These are phyloP conservation scores for Andrena praecox DNA, from an alignment of 2,888 invertebrate genomes.

Conservation along the genomic window DNA sequence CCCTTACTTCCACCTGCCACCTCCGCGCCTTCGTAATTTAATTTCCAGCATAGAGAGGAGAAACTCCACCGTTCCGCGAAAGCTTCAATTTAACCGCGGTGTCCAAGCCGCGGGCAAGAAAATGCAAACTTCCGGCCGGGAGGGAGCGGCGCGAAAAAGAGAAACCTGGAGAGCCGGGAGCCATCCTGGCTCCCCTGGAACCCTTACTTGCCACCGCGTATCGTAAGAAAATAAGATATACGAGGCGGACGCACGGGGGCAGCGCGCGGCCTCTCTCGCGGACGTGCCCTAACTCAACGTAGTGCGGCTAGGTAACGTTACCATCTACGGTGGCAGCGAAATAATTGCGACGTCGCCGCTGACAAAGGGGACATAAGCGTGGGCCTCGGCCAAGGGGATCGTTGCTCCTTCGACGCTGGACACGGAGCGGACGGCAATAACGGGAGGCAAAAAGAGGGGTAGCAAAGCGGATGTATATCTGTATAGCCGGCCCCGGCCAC, in stretches of 20 bases:
- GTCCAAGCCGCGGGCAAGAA: background rate
- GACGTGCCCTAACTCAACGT: constrained; percentile 37
- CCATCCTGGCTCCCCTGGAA: constrained; percentile 26
- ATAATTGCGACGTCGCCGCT: constrained; percentile 68
- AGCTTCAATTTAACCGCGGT: constrained; percentile 27
- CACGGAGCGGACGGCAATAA: constrained; percentile 16
- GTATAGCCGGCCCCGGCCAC: constrained; percentile 27
- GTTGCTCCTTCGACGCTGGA: constrained; percentile 40
- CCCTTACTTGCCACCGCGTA: constrained; percentile 16
- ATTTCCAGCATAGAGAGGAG: background rate
- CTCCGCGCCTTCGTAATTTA: constrained; percentile 25
- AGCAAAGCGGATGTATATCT: constrained; percentile 10
- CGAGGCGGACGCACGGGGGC: constrained; percentile 64
- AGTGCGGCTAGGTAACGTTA: constrained; percentile 44
- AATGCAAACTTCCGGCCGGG: constrained; percentile 2
- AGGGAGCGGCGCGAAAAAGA: constrained; percentile 61
- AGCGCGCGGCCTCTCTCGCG: constrained; percentile 29
- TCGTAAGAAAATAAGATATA: constrained; percentile 75
- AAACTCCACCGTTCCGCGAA: constrained; percentile 11
- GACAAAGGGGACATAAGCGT: constrained; percentile 64
- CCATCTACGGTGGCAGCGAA: constrained; percentile 69
- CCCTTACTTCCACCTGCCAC: background rate
- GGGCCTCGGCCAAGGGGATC: constrained; percentile 40
- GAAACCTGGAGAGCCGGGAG: constrained; percentile 34
- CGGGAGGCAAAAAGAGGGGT: constrained; percentile 13